Percentiles rank a stretch among this genome's conserved stretches.
These are phyloP conservation scores for Lepidocyrtinus sp. DNA, from an alignment of 2,888 invertebrate genomes.

Conservation along the genomic window DNA sequence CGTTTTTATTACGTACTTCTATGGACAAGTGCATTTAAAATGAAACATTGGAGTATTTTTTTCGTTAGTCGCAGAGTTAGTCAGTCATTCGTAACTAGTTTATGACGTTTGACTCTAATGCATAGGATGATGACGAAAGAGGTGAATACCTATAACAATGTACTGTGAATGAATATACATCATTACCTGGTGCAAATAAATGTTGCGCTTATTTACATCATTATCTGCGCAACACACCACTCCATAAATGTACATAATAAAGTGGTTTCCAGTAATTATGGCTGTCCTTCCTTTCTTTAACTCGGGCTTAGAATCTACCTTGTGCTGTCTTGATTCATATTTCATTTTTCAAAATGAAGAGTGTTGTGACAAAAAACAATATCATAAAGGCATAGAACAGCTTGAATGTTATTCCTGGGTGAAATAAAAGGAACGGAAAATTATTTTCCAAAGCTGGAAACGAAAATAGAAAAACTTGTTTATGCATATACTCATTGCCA, in stretches of 20 bases:
- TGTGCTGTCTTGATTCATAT: background rate
- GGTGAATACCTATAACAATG: background rate
- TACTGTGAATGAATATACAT: background rate
- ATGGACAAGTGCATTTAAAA: background rate
- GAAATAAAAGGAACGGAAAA: background rate
- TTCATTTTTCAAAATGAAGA: background rate
- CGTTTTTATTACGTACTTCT: background rate
- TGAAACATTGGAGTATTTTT: background rate
- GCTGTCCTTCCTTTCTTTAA: conserved; percentile 19
- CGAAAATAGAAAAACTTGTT: too few species aligned
- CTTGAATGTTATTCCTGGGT: background rate
- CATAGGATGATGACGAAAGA: conserved; percentile 18
- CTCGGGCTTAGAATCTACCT: conserved; percentile 16
- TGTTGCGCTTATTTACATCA: conserved; percentile 38
- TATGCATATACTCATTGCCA: too few species aligned
- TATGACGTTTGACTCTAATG: background rate
- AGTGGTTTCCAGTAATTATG: conserved; percentile 42
- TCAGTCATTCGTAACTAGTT: background rate
- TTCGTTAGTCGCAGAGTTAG: too few species aligned
- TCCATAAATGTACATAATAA: conserved; percentile 35
- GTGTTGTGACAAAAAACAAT: conserved; percentile 4
- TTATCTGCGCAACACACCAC: conserved; percentile 29
- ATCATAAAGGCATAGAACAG: background rate
- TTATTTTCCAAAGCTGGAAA: background rate
- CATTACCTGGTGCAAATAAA: conserved; percentile 3